Percentiles rank a stretch among this genome's conserved stretches.
Conservation (phyloP, 2,888 invertebrate species). For the Aphelenchoides bicaudatus region DNA sequence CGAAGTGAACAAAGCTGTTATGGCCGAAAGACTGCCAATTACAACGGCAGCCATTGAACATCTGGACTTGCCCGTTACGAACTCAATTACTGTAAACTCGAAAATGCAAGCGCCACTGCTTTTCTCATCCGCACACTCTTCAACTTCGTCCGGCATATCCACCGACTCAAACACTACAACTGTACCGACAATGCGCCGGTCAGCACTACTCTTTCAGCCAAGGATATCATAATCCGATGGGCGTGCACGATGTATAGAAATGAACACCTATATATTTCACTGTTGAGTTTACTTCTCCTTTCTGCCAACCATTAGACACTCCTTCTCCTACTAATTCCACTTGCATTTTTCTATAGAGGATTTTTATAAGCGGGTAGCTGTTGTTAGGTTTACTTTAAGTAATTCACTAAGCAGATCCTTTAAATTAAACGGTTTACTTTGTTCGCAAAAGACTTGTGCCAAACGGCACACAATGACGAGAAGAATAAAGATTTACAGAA, state of each 20-base stretch:
- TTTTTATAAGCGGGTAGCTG: too few species aligned
- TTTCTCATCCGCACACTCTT: not conserved
- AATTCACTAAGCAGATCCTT: too few species aligned
- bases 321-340: not conserved
- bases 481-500: too few species aligned
- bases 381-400: too few species aligned
- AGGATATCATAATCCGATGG: conserved; percentile 17
- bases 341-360: not conserved
- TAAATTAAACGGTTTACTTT: too few species aligned
- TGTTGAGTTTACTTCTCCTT: too few species aligned
- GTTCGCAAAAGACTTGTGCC: too few species aligned
- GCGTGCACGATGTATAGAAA: conserved; percentile 10
- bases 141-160: conserved; percentile 18
- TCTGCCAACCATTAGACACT: too few species aligned
- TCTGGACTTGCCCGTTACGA: conserved; percentile 12
- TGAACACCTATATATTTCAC: too few species aligned
- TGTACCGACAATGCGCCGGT: not conserved
- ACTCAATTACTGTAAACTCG: conserved; percentile 1
- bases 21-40: conserved; percentile 4
- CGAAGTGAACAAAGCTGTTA: conserved; percentile 1
- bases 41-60: conserved; percentile 17
- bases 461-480: too few species aligned
- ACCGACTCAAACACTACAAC: conserved; percentile 11
- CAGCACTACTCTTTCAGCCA: too few species aligned
- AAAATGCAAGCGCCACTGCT: conserved; percentile 5